phyloP scores from a whole-genome alignment of 2,797 vertebrate species.

The Tenualosa ilisha region DNA sequence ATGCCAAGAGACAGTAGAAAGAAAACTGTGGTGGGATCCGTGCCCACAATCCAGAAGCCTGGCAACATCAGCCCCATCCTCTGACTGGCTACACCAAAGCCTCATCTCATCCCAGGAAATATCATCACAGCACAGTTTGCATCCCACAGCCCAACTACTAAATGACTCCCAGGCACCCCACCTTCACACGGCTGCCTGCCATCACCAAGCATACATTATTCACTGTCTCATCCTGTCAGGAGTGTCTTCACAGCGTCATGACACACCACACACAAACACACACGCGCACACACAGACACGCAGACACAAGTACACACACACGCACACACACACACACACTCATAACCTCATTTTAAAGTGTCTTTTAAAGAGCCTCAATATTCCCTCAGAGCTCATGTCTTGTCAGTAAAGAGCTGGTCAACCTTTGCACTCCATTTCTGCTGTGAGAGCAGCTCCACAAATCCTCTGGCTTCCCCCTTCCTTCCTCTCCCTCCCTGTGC shows the following conservation, averaged over 20 bases:
- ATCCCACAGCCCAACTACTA: neutral
- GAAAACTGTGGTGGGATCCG: neutral
- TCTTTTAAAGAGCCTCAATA: neutral
- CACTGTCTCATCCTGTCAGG: neutral
- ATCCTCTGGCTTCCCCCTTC: neutral
- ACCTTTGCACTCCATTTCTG: conserved; percentile 4
- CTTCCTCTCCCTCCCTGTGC: no score
- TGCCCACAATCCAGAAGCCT: neutral
- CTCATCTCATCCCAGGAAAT: no score
- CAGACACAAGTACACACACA: neutral
- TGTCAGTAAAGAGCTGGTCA: neutral
- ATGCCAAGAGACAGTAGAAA: neutral
- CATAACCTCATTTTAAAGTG: neutral
- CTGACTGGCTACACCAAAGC: neutral
- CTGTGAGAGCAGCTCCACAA: neutral
- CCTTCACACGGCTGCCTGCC: neutral
- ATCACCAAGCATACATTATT: neutral
- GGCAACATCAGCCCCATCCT: neutral
- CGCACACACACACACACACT: neutral
- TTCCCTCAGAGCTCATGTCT: conserved; percentile 2
- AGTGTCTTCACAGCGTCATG: neutral
- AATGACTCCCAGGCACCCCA: neutral
- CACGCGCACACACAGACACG: neutral
- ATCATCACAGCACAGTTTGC: no score
- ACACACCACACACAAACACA: neutral